Conservation (phyloP, 2,888 invertebrate genomes). For the Quadriops clusia region DNA sequence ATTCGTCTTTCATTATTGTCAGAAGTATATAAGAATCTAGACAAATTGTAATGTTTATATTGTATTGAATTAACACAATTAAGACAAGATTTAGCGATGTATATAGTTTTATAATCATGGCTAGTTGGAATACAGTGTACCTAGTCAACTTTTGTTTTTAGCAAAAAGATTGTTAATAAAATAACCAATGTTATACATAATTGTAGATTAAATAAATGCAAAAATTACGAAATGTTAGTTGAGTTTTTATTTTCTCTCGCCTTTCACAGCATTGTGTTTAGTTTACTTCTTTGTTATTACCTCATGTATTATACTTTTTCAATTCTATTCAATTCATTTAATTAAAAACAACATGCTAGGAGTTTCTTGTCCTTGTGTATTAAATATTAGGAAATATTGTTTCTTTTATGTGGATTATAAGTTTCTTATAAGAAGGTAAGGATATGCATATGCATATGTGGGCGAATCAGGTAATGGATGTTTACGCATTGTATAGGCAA, state of each 20-base stretch:
- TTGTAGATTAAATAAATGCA: slow-evolving; percentile 25
- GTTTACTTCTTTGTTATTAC: neutral
- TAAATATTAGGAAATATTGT: too few relatives aligned
- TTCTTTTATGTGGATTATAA: too few relatives aligned
- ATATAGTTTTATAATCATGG: slow-evolving; percentile 22
- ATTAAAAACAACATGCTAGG: too few relatives aligned
- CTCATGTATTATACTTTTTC: too few relatives aligned
- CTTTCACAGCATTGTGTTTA: neutral
- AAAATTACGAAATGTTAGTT: slow-evolving; percentile 22
- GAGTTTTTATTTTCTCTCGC: slow-evolving; percentile 1
- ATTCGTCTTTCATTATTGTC: too few relatives aligned
- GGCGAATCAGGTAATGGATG: too few relatives aligned
- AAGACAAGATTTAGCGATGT: slow-evolving; percentile 19
- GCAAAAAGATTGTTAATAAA: slow-evolving; percentile 22
- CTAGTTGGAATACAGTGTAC: slow-evolving; percentile 15
- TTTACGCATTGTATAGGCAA: too few relatives aligned
- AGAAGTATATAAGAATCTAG: too few relatives aligned
- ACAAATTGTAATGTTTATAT: slow-evolving; percentile 8
- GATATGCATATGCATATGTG: too few relatives aligned
- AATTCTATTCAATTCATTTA: too few relatives aligned
- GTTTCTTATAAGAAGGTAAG: too few relatives aligned
- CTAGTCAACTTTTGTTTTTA: slow-evolving; percentile 18
- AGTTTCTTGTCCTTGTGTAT: too few relatives aligned
- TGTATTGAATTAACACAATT: slow-evolving; percentile 17
- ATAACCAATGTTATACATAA: slow-evolving; percentile 24